Evolutionary conservation across 2,888 invertebrate species (phyloP).

Genomic region (Proisotoma minuta): DNA sequence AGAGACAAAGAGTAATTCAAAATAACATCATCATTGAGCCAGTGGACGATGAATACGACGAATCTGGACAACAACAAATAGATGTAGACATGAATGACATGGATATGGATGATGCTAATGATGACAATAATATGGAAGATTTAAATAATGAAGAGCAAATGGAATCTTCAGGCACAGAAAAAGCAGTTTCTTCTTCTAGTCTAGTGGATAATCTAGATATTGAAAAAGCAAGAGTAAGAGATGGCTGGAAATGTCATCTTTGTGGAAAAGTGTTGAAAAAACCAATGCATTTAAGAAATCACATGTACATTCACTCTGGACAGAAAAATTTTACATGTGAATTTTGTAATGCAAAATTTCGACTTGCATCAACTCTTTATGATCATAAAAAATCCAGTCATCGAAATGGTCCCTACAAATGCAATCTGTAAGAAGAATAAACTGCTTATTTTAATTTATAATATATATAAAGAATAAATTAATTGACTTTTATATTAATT

Average conservation of each 20-base stretch:
- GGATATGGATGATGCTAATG: not conserved
- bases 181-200: not conserved
- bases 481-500: not conserved
- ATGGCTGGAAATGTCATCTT: not conserved
- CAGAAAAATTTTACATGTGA: constrained; percentile 9
- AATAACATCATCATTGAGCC: too few species aligned
- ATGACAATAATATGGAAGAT: not conserved
- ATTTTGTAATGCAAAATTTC: constrained; percentile 4
- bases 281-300: constrained; percentile 1
- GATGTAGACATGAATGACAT: too few species aligned
- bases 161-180: not conserved
- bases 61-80: not conserved
- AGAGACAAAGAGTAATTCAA: not conserved
- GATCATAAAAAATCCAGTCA: constrained; percentile 15
- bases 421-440: not conserved
- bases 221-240: not conserved
- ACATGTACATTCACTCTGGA: constrained; percentile 8
- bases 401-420: not conserved
- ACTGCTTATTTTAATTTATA: not conserved
- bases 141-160: too few species aligned
- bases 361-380: constrained; percentile 1
- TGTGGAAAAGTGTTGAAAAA: not conserved
- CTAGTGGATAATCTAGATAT: too few species aligned
- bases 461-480: not conserved
- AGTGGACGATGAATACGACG: too few species aligned